phyloP scores from a whole-genome alignment of 2,797 vertebrate species.

The Gymnopithys bicolor region DNA sequence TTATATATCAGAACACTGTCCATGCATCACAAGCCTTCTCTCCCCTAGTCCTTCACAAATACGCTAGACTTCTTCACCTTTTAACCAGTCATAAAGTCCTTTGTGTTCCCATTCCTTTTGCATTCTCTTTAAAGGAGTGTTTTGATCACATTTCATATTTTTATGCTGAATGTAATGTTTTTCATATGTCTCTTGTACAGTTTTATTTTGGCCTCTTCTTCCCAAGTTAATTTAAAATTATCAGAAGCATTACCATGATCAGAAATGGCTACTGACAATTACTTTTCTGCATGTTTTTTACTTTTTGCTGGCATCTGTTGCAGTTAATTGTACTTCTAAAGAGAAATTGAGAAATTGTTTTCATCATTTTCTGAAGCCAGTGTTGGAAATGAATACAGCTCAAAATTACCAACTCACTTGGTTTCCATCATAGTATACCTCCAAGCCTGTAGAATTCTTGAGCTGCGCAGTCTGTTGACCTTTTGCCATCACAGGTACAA shows the following conservation, averaged over 20 bases:
- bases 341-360: neutral
- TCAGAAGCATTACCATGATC: neutral
- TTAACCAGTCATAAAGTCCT: neutral
- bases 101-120: neutral
- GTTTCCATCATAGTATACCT: neutral
- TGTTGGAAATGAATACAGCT: neutral
- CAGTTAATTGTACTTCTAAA: neutral
- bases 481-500: neutral
- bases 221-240: neutral
- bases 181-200: neutral
- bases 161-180: neutral
- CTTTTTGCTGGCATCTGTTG: neutral
- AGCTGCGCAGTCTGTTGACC: neutral
- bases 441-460: neutral
- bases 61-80: neutral
- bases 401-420: fast-evolving
- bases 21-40: neutral
- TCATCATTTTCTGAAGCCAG: neutral
- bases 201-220: neutral
- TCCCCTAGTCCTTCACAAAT: neutral
- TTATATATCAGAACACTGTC: conserved; percentile 22
- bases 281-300: neutral
- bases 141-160: conserved; percentile 4
- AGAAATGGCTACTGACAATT: neutral
- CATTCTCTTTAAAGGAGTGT: neutral